Evolutionary conservation across 2,888 invertebrate species (phyloP).

Genomic region (Tineola bisselliella): DNA sequence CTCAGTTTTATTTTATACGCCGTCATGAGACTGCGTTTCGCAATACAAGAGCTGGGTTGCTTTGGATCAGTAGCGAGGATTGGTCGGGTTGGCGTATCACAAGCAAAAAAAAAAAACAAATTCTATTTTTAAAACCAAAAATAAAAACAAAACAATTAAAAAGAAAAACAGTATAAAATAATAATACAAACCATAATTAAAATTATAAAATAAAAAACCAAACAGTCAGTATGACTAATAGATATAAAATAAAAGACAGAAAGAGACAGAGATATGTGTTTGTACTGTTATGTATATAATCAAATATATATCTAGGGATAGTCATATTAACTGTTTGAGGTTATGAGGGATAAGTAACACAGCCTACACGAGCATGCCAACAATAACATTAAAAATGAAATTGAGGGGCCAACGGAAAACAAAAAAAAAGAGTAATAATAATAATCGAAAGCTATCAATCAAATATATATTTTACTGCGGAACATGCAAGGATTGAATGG

Average conservation of each 20-base stretch:
- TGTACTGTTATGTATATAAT: constrained; percentile 45
- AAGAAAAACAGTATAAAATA: constrained; percentile 21
- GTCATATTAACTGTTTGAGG: constrained; percentile 65
- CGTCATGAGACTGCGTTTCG: constrained; percentile 18
- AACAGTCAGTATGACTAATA: constrained; percentile 66
- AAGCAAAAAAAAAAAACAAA: constrained; percentile 53
- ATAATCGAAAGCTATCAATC: neutral
- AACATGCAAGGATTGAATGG: constrained; percentile 44
- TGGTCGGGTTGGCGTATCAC: constrained; percentile 60
- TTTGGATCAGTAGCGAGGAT: constrained; percentile 54
- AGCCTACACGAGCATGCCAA: constrained; percentile 64
- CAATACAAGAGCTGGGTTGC: constrained; percentile 39
- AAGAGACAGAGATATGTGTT: constrained; percentile 44
- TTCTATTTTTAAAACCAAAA: constrained; percentile 41
- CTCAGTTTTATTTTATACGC: constrained; percentile 20
- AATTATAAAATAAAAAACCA: constrained; percentile 38
- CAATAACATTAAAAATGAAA: constrained; percentile 18
- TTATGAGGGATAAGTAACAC: constrained; percentile 63
- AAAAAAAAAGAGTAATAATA: too few species aligned
- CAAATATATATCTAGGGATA: constrained; percentile 26
- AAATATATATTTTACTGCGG: constrained; percentile 23
- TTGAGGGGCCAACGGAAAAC: constrained; percentile 4
- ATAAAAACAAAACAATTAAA: constrained; percentile 25
- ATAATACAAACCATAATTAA: constrained; percentile 32
- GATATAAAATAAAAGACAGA: constrained; percentile 52